Evolutionary conservation across 2,797 vertebrate species (phyloP).

Genomic region (Acrossocheilus wenchowensis): DNA sequence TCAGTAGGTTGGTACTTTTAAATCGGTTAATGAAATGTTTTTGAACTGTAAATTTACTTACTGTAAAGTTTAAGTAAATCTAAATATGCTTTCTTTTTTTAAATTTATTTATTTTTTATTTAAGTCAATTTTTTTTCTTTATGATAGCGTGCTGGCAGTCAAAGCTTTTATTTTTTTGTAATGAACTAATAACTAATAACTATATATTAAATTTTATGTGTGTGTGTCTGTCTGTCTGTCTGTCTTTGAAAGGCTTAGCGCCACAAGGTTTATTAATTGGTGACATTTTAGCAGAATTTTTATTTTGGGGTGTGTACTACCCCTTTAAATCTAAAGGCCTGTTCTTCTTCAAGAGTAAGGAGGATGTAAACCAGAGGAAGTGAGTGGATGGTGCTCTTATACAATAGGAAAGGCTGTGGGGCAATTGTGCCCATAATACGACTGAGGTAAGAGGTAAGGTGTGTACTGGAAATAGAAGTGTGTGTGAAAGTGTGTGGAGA

Average conservation of each 20-base stretch:
- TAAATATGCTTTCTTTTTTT: neutral
- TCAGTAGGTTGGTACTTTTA: neutral
- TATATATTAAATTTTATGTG: too few relatives aligned
- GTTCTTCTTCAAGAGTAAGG: neutral
- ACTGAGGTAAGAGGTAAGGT: constrained; percentile 8
- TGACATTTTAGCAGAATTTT: neutral
- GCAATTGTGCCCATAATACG: constrained; percentile 23
- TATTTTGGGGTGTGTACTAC: neutral
- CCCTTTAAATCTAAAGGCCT: neutral
- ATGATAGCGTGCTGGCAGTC: neutral
- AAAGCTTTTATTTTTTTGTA: neutral
- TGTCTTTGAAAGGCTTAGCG: neutral
- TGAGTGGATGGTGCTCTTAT: constrained; percentile 21
- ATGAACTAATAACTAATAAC: neutral
- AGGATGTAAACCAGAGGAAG: constrained; percentile 38
- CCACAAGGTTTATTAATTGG: neutral
- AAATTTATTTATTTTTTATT: too few relatives aligned
- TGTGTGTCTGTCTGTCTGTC: too few relatives aligned
- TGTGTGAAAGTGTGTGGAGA: constrained; percentile 23
- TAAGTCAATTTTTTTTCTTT: neutral
- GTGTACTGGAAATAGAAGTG: constrained; percentile 7
- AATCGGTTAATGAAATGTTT: neutral
- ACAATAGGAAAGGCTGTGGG: constrained; percentile 10
- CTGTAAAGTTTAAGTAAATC: neutral
- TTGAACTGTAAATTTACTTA: neutral